Conservation (phyloP, 2,888 invertebrate species). For the Dysmachus trigonus region DNA sequence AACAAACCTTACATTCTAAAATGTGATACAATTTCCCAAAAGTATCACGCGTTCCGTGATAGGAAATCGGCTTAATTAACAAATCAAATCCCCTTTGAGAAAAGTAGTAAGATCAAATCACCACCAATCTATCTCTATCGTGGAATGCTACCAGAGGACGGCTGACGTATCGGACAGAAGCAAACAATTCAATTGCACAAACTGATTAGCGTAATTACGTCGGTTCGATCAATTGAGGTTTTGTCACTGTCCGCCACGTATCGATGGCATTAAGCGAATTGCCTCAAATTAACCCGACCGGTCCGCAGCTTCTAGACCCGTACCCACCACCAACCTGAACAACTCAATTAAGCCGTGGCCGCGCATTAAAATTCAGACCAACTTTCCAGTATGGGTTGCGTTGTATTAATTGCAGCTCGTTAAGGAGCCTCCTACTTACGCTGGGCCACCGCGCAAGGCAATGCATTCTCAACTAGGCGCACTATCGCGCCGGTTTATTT, state of each 20-base stretch:
- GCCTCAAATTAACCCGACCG: conserved; percentile 32
- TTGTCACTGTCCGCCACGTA: conserved; percentile 38
- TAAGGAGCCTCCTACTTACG: conserved; percentile 51
- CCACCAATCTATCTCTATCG: neutral
- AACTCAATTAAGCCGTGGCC: conserved; percentile 32
- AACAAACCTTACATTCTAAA: neutral
- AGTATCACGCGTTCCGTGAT: neutral
- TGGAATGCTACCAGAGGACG: neutral
- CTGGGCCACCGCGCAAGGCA: neutral
- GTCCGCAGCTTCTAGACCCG: neutral
- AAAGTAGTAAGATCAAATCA: neutral
- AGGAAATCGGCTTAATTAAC: neutral
- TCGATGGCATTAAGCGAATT: conserved; percentile 33
- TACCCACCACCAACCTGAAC: neutral
- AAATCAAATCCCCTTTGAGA: neutral
- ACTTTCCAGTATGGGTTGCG: conserved; percentile 44
- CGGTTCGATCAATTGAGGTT: conserved; percentile 35
- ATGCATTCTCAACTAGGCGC: neutral
- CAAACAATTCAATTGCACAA: conserved; percentile 21
- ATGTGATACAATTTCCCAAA: neutral
- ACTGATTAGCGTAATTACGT: conserved; percentile 35
- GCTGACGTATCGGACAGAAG: neutral
- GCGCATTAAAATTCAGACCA: conserved; percentile 38
- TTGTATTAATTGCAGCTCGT: conserved; percentile 53
- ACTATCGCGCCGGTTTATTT: conserved; percentile 12